These are phyloP conservation scores for Encarsia formosa DNA, from an alignment of 2,888 invertebrate species.

Conservation along the genomic window DNA sequence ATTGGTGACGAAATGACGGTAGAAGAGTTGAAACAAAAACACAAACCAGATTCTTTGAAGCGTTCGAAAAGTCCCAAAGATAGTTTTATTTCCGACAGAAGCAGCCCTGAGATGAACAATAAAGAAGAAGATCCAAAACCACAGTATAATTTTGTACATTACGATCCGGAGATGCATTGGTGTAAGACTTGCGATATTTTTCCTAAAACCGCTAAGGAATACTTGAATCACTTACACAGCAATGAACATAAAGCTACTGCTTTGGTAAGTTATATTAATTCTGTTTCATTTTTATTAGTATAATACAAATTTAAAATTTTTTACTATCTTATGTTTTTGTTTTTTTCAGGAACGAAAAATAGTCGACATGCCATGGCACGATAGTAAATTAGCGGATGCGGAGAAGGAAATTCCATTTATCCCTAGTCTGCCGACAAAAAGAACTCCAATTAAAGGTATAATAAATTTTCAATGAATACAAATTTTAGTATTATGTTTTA, in stretches of 20 bases:
- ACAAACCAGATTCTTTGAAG: constrained; percentile 41
- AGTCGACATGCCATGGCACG: constrained; percentile 75
- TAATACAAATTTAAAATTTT: neutral
- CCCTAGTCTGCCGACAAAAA: constrained; percentile 69
- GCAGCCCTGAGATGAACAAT: neutral
- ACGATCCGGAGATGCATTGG: constrained; percentile 89
- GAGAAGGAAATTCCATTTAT: constrained; percentile 66
- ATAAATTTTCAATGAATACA: constrained; percentile 21
- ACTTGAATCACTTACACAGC: constrained; percentile 77
- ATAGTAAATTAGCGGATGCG: constrained; percentile 55
- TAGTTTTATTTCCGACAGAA: constrained; percentile 35
- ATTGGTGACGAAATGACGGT: constrained; percentile 67
- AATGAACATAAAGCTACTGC: constrained; percentile 66
- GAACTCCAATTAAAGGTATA: constrained; percentile 77
- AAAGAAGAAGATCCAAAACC: constrained; percentile 46
- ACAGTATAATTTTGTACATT: constrained; percentile 75
- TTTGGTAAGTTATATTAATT: constrained; percentile 39
- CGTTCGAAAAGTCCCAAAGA: constrained; percentile 45
- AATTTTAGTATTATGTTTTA: constrained; percentile 37
- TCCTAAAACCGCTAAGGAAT: constrained; percentile 81
- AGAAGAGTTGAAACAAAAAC: constrained; percentile 48
- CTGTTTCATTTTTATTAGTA: neutral
- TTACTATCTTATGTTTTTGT: constrained; percentile 12
- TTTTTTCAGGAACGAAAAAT: constrained; percentile 56
- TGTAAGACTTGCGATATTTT: constrained; percentile 82